Evolutionary conservation across 2,113 vertebrate genomes (phyloP), one percentile per base, ranked within the genome.

Genomic region (Anhinga rufa): DNA sequence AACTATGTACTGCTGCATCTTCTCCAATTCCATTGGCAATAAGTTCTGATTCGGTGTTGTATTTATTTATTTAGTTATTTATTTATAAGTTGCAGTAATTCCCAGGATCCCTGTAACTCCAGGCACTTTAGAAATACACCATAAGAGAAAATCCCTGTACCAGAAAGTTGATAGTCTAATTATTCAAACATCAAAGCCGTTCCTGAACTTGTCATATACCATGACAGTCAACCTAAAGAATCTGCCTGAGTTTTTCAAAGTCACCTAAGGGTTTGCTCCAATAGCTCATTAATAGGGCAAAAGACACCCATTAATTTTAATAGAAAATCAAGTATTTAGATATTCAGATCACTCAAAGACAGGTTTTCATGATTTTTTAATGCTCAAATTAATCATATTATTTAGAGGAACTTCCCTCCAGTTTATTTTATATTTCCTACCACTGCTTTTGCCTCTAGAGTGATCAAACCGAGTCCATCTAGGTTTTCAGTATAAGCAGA

Each of bases 151-250:
- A 68, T 38, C 84, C 71, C 54, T 58, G 24, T 38, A 91, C 70
- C 86, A 88, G 51, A 92, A 92, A 95, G 61, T 36, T 95, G 66
- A 91, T 32, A 54, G 49, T 40, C 78, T 90, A 92, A 97, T 95
- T 96, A 97, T 66, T 95, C 91, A 94, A 42, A 95, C 89, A 96
- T 96, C 97, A 96, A 96, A 97, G 93, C 84, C 85, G 28, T 46
- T 91, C 66, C 89, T 85, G 66, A 94, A 90, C 82, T 87, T 90
- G 84, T 93, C 91, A 94, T 54, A 95, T 7, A 70, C 62, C 70
- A 55, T 64, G 84, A 32, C 89, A 94, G 89, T 46, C 91, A 96
- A 81, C 66, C 71, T 88, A 91, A 95, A 66, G 89, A 91, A 93
- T 80, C 54, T 92, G 78, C 46, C 29, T 74, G 82, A 89, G 65